These are phyloP conservation scores for Drosophila diplacantha DNA, from an alignment of 2,888 invertebrate species.

Conservation along the genomic window DNA sequence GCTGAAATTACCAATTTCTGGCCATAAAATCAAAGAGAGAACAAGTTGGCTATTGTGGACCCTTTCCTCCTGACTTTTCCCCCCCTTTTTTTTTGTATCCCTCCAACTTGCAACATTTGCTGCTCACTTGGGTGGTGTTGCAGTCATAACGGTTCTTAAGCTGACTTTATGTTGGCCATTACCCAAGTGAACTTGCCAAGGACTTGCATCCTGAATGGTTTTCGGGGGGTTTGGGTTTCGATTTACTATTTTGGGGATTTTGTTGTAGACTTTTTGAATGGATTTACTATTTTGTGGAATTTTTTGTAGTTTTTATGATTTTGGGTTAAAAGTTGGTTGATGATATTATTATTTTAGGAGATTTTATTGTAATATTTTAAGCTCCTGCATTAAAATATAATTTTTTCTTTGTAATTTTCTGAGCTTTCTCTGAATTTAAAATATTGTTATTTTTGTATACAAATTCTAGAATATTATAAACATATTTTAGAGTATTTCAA, in stretches of 20 bases:
- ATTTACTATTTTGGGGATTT: slow-evolving; percentile 1
- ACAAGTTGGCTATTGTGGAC: slow-evolving; percentile 60
- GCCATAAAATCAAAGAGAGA: slow-evolving; percentile 64
- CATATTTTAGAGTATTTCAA: not conserved
- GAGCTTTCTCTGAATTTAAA: not conserved
- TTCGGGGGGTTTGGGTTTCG: not conserved
- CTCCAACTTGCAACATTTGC: slow-evolving; percentile 33
- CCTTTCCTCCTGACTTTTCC: not conserved
- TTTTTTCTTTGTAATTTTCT: not conserved
- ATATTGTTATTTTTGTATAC: accelerated
- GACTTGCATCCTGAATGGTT: slow-evolving; percentile 11
- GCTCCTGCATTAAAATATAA: not conserved
- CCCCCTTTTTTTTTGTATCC: not conserved
- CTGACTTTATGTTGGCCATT: slow-evolving; percentile 77
- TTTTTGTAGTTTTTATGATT: not conserved
- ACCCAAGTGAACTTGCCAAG: slow-evolving; percentile 46
- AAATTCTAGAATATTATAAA: not conserved
- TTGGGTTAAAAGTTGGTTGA: not conserved
- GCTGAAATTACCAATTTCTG: slow-evolving; percentile 65
- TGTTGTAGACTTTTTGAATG: not conserved
- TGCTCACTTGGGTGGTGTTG: slow-evolving; percentile 29
- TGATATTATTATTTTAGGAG: not conserved
- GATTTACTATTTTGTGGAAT: too few relatives aligned
- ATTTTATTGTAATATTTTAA: not conserved
- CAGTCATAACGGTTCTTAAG: slow-evolving; percentile 75